These are phyloP conservation scores for Selene dorsalis DNA, from an alignment of 2,797 vertebrate species.

Conservation along the genomic window DNA sequence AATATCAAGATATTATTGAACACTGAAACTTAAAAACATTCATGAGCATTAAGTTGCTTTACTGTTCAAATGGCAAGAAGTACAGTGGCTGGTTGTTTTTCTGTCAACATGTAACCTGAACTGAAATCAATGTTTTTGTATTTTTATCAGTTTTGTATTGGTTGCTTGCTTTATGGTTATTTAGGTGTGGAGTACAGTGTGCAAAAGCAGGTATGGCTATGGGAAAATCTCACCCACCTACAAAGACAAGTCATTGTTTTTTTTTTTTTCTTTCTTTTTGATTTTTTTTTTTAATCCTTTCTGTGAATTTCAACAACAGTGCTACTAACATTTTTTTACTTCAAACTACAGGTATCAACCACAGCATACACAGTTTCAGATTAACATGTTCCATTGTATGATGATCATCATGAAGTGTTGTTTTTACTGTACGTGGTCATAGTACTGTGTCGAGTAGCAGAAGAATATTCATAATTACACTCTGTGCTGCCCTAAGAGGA, in stretches of 20 bases:
- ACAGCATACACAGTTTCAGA: not conserved
- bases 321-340: not conserved
- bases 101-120: not conserved
- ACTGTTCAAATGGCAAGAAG: not conserved
- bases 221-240: not conserved
- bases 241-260: not conserved
- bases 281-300: too few relatives aligned
- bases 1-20: too few relatives aligned
- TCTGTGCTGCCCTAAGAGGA: slow-evolving; percentile 22
- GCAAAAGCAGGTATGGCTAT: not conserved
- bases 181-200: too few relatives aligned
- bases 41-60: not conserved
- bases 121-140: too few relatives aligned
- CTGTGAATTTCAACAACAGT: too few relatives aligned
- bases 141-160: not conserved
- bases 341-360: not conserved
- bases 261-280: too few relatives aligned
- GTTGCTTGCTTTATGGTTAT: not conserved
- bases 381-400: not conserved
- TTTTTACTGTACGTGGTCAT: not conserved
- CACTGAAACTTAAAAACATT: too few relatives aligned
- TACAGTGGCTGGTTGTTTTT: not conserved
- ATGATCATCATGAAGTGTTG: not conserved
- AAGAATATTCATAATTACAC: slow-evolving; percentile 36
- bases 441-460: not conserved